phyloP scores from a whole-genome alignment of 2,888 invertebrate genomes.

The Hetaerina titia region DNA sequence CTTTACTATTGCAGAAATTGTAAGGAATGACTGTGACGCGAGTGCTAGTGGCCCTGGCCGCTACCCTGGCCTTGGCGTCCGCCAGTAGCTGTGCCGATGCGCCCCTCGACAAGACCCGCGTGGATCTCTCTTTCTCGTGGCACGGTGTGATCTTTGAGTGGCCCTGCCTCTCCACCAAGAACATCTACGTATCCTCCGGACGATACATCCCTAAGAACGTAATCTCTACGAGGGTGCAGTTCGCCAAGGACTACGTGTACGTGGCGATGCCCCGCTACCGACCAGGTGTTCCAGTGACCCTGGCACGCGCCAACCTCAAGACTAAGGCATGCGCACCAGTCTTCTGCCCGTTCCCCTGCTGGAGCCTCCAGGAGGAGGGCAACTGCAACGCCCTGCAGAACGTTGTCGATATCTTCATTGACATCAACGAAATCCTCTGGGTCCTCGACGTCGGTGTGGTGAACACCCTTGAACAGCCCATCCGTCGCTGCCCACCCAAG shows the following conservation, averaged over 20 bases:
- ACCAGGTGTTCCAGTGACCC: constrained; percentile 74
- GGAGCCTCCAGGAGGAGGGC: constrained; percentile 69
- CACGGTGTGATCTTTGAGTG: constrained; percentile 78
- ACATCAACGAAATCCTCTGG: constrained; percentile 81
- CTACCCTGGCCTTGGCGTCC: constrained; percentile 71
- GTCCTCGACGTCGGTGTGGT: constrained; percentile 82
- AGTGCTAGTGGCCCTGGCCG: constrained; percentile 65
- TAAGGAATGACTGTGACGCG: background rate
- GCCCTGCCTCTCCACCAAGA: constrained; percentile 81
- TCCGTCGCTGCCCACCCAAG: constrained; percentile 80
- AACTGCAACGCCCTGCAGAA: constrained; percentile 72
- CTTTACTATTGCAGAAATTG: too few relatives aligned
- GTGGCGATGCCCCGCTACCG: constrained; percentile 79
- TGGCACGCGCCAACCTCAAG: constrained; percentile 73
- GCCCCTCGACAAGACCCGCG: constrained; percentile 73
- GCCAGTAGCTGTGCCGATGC: constrained; percentile 70
- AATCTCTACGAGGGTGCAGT: constrained; percentile 82
- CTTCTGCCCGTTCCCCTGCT: constrained; percentile 70
- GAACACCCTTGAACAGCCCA: constrained; percentile 81
- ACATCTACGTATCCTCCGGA: constrained; percentile 80
- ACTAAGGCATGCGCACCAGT: constrained; percentile 17
- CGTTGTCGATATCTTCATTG: constrained; percentile 82
- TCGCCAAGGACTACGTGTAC: constrained; percentile 80
- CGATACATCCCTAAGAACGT: constrained; percentile 81
- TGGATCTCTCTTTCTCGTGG: constrained; percentile 74